Conservation (phyloP, 2,888 invertebrate species). For the Caenorhabditis uteleia region DNA sequence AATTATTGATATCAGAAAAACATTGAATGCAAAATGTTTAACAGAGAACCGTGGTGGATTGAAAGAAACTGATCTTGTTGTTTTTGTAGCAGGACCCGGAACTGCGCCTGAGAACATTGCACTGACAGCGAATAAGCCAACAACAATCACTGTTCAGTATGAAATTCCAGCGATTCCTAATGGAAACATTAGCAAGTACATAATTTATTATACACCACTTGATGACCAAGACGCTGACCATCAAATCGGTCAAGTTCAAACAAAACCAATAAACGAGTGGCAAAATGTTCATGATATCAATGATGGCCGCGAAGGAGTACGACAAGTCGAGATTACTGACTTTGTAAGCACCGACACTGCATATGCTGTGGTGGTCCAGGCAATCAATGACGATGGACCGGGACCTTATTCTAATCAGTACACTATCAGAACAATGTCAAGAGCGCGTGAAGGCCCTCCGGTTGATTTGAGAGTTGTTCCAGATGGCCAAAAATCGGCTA, state of each 20-base stretch:
- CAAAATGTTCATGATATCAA: conserved; percentile 57
- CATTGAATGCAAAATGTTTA: conserved; percentile 59
- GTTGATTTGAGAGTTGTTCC: conserved; percentile 64
- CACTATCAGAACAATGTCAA: conserved; percentile 64
- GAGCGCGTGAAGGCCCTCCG: conserved; percentile 66
- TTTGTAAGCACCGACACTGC: conserved; percentile 65
- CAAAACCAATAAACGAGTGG: conserved; percentile 66
- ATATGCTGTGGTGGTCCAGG: conserved; percentile 68
- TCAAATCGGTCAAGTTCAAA: conserved; percentile 67
- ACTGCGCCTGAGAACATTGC: conserved; percentile 65
- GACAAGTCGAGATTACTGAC: conserved; percentile 57
- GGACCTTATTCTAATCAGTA: conserved; percentile 68
- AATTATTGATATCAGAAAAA: conserved; percentile 58
- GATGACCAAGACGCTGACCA: conserved; percentile 64
- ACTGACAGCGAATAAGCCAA: conserved; percentile 61
- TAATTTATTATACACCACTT: conserved; percentile 67
- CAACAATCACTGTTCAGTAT: conserved; percentile 63
- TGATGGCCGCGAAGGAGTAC: conserved; percentile 30
- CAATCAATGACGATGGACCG: conserved; percentile 67
- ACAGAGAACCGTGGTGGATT: conserved; percentile 65
- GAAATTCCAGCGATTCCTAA: conserved; percentile 66
- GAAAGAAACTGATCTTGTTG: conserved; percentile 57
- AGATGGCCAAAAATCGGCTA: conserved; percentile 61
- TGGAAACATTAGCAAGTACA: conserved; percentile 67
- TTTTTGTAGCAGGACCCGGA: conserved; percentile 67